phyloP scores from a whole-genome alignment of 1,140 invertebrate species.

The Cheumatopsyche charites region DNA sequence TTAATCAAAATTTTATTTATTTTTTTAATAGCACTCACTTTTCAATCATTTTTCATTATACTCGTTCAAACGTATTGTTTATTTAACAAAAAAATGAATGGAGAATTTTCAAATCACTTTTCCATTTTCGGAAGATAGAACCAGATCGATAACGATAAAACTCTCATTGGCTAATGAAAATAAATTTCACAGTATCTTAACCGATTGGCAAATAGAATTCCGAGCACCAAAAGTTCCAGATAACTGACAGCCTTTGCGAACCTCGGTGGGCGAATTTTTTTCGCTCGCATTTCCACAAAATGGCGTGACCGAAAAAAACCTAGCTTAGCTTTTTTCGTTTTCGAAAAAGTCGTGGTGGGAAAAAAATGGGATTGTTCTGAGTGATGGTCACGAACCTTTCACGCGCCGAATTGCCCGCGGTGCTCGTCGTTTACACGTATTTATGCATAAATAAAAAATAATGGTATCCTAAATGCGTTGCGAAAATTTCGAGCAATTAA shows the following conservation, averaged over 20 bases:
- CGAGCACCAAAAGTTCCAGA: constrained; percentile 3
- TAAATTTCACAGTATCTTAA: constrained; percentile 6
- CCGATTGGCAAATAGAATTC: constrained; percentile 11
- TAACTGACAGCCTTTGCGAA: constrained; percentile 6
- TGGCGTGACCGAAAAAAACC: constrained; percentile 23
- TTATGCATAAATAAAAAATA: constrained; percentile 12
- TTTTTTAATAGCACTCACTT: not conserved
- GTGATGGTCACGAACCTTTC: constrained; percentile 27
- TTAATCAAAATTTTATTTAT: not conserved
- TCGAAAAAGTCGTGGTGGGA: too few relatives aligned
- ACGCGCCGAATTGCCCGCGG: not conserved
- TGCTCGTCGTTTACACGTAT: constrained; percentile 5
- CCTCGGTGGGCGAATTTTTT: constrained; percentile 18
- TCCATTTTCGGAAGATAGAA: not conserved
- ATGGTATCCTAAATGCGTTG: not conserved
- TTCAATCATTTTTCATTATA: not conserved
- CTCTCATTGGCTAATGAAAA: constrained; percentile 5
- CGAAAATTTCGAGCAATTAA: constrained; percentile 9
- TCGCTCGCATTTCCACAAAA: constrained; percentile 7
- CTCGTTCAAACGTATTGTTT: too few relatives aligned
- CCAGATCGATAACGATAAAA: not conserved
- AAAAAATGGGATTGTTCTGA: constrained; percentile 24
- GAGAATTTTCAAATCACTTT: not conserved
- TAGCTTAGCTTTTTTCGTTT: too few relatives aligned
- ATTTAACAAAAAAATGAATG: too few relatives aligned